phyloP scores from a whole-genome alignment of 2,797 vertebrate species.

The Melopsittacus undulatus region DNA sequence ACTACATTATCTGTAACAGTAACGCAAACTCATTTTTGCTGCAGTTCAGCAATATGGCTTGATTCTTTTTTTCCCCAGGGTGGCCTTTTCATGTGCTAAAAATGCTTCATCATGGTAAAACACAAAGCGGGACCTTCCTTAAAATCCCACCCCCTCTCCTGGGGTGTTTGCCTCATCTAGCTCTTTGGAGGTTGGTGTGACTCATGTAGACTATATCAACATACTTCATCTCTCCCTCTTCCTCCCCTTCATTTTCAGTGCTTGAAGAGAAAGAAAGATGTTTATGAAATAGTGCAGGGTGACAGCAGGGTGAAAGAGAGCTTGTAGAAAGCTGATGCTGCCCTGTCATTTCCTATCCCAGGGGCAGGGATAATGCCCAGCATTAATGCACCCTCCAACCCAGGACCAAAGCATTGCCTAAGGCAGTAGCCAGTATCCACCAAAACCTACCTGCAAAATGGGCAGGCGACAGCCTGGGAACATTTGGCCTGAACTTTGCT shows the following conservation, averaged over 20 bases:
- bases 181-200: not conserved
- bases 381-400: not conserved
- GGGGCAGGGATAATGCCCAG: not conserved
- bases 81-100: not conserved
- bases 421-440: not conserved
- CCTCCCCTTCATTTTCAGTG: not conserved
- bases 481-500: not conserved
- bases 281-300: not conserved
- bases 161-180: not conserved
- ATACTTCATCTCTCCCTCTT: not conserved
- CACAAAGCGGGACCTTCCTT: not conserved
- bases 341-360: not conserved
- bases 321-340: not conserved
- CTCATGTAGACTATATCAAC: not conserved
- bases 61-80: not conserved
- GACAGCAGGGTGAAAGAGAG: not conserved
- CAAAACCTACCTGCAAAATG: not conserved
- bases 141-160: slow-evolving; percentile 17
- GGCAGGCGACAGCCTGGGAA: not conserved
- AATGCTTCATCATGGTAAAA: slow-evolving; percentile 18
- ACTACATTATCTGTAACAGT: not conserved
- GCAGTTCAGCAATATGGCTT: not conserved
- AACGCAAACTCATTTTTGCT: not conserved
- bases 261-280: not conserved
- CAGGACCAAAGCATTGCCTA: not conserved